Evolutionary conservation across 2,888 invertebrate genomes (phyloP).

Genomic region (Philaethria dido): DNA sequence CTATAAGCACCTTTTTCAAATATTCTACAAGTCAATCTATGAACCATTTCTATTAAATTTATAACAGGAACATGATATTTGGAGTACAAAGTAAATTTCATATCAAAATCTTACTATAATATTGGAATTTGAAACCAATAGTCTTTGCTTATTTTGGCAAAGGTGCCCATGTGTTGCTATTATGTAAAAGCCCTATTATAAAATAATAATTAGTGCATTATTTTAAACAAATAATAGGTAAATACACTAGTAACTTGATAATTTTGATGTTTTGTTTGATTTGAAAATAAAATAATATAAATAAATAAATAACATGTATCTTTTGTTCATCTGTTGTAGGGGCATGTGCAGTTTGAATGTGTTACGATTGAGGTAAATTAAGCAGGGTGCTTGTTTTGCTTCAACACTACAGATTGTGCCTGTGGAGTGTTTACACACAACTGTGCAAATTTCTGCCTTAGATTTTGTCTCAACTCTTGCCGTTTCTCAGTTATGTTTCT

Average conservation of each 20-base stretch:
- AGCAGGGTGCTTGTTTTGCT: conserved; percentile 57
- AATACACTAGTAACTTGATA: conserved; percentile 10
- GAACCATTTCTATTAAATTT: conserved; percentile 26
- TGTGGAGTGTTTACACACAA: conserved; percentile 86
- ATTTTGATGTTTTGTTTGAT: neutral
- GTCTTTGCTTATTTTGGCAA: neutral
- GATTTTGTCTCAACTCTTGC: conserved; percentile 90
- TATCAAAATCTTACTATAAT: conserved; percentile 18
- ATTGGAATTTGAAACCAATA: conserved; percentile 10
- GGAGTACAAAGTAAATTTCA: conserved; percentile 22
- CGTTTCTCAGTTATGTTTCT: conserved; percentile 91
- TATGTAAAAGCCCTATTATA: conserved; percentile 8
- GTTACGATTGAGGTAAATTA: conserved; percentile 48
- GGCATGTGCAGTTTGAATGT: conserved; percentile 53
- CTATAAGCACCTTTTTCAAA: conserved; percentile 55
- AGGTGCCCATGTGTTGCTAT: conserved; percentile 5
- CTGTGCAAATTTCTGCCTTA: conserved; percentile 92
- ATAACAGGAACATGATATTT: conserved; percentile 30
- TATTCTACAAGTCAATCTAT: conserved; percentile 22
- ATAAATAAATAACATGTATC: conserved; percentile 23
- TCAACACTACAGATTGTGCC: conserved; percentile 47
- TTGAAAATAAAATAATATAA: conserved; percentile 30
- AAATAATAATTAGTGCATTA: conserved; percentile 8
- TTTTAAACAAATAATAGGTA: neutral
- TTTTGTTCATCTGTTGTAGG: conserved; percentile 22